These are phyloP conservation scores for Anastrepha ludens DNA, from an alignment of 1,140 invertebrate species.

Conservation along the genomic window DNA sequence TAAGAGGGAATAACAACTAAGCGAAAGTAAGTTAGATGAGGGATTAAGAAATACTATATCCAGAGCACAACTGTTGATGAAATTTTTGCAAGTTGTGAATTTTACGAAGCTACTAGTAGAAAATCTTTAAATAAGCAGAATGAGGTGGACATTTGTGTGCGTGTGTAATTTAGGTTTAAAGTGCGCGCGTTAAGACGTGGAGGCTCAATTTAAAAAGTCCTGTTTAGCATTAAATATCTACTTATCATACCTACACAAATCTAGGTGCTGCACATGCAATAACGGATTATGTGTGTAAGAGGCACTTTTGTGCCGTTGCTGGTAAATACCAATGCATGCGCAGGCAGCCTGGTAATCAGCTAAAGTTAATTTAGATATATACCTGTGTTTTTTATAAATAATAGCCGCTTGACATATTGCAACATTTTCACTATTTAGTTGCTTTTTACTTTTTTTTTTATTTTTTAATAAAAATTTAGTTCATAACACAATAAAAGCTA, in stretches of 20 bases:
- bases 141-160: not conserved
- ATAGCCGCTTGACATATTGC: no score
- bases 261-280: no score
- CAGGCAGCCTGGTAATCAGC: no score
- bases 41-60: not conserved
- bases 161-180: not conserved
- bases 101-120: not conserved
- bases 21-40: not conserved
- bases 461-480: no score
- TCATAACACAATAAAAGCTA: no score
- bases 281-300: no score
- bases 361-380: no score
- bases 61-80: slow-evolving; percentile 11
- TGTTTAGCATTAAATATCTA: not conserved
- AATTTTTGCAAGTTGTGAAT: not conserved
- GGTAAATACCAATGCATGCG: no score
- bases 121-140: not conserved
- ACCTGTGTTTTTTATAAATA: no score
- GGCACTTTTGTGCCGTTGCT: no score
- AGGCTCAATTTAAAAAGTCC: not conserved
- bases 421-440: no score
- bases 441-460: no score
- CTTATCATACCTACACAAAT: not conserved
- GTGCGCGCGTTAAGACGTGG: not conserved
- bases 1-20: not conserved